Conservation (phyloP, 2,797 vertebrate species). For the Agapornis canus region DNA sequence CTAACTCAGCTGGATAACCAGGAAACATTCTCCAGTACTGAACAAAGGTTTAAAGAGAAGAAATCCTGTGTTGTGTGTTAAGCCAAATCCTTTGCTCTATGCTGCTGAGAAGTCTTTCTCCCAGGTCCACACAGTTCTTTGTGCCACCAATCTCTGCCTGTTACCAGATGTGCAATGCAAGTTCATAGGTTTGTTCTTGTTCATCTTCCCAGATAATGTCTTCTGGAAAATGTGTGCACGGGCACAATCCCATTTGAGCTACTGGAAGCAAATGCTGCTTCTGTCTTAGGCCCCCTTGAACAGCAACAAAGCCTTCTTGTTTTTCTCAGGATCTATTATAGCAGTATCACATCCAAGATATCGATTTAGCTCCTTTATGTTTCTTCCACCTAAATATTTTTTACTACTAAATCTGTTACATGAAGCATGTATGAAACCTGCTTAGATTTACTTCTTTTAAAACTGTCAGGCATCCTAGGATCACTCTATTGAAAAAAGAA, state of each 20-base stretch:
- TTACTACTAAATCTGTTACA: not conserved
- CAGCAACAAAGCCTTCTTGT: accelerated
- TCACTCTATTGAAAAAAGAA: not conserved
- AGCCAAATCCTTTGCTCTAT: not conserved
- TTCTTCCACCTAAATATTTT: not conserved
- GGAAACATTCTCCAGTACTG: not conserved
- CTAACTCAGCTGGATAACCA: not conserved
- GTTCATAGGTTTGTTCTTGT: not conserved
- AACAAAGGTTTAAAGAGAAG: not conserved
- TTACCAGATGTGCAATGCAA: not conserved
- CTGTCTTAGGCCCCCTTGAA: not conserved
- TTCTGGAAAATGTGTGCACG: not conserved
- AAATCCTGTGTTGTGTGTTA: not conserved
- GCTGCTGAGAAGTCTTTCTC: not conserved
- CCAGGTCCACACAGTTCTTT: accelerated
- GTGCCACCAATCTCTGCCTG: accelerated
- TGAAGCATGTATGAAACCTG: not conserved
- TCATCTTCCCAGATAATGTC: not conserved
- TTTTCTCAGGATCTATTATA: not conserved
- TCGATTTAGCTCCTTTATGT: not conserved
- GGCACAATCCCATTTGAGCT: not conserved
- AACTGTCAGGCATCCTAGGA: not conserved
- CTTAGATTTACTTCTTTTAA: not conserved
- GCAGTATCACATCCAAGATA: not conserved
- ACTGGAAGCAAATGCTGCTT: not conserved